A percentile compares a stretch with the other conserved stretches of the same genome.
Conservation (phyloP, 2,888 invertebrate genomes). For the Pammene aurita region DNA sequence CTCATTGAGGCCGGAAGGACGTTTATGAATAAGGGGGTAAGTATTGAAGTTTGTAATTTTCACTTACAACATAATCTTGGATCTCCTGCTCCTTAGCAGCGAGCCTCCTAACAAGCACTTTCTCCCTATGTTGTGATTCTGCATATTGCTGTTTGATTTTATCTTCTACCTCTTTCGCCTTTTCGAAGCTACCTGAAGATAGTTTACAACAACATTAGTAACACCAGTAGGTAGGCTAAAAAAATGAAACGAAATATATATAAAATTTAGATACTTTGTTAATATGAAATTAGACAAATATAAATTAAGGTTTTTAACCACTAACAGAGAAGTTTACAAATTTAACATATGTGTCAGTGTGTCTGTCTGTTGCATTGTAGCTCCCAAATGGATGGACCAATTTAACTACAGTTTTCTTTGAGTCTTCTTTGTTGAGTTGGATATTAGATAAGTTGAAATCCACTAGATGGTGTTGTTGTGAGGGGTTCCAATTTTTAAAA, state of each 20-base stretch:
- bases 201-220: conserved; percentile 47
- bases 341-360: too few relatives aligned
- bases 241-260: not conserved
- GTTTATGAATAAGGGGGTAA: too few relatives aligned
- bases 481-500: too few relatives aligned
- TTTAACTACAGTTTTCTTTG: too few relatives aligned
- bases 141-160: conserved; percentile 91
- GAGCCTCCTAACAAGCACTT: conserved; percentile 94
- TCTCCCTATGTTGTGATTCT: conserved; percentile 95
- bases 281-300: not conserved
- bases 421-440: too few relatives aligned
- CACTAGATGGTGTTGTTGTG: too few relatives aligned
- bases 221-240: conserved; percentile 7
- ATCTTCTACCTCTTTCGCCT: conserved; percentile 90
- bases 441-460: too few relatives aligned
- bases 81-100: conserved; percentile 98
- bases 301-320: too few relatives aligned
- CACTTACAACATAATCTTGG: conserved; percentile 96
- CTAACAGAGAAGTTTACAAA: too few relatives aligned
- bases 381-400: too few relatives aligned
- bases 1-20: too few relatives aligned
- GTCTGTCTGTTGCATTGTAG: too few relatives aligned
- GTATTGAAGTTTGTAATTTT: not conserved
- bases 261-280: not conserved
- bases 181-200: conserved; percentile 86